Evolutionary conservation across 2,113 vertebrate species (phyloP).

Genomic region (Polyodon spathula): DNA sequence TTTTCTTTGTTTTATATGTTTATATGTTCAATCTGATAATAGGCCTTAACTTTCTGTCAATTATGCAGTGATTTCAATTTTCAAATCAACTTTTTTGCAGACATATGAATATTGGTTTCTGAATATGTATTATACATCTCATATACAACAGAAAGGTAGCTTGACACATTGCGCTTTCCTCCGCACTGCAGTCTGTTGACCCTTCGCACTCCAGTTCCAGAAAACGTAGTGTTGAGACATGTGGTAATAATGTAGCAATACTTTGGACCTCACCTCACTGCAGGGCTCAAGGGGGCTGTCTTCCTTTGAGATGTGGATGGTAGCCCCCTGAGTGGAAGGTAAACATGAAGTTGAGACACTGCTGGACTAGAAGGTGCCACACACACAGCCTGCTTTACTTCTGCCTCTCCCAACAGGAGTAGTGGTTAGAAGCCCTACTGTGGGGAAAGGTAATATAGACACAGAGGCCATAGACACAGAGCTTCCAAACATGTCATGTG

Average conservation of each 20-base stretch:
- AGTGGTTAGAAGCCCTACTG: constrained; percentile 4
- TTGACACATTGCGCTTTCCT: not conserved
- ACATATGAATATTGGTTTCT: no score
- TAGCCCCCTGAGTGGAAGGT: constrained; percentile 13
- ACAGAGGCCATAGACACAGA: not conserved
- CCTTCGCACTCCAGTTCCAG: not conserved
- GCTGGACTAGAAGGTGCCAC: constrained; percentile 4
- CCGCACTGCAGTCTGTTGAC: not conserved
- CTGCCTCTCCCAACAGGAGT: not conserved
- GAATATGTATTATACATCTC: no score
- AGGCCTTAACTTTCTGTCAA: no score
- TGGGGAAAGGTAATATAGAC: not conserved
- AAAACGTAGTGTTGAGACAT: not conserved
- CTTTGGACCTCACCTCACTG: not conserved
- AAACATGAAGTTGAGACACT: constrained; percentile 20
- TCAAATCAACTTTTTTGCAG: no score
- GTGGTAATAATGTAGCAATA: not conserved
- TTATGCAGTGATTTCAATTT: no score
- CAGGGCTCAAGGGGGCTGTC: no score
- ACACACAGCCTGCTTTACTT: constrained; percentile 8
- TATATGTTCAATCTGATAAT: no score
- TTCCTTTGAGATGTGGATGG: not conserved
- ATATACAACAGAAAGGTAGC: no score
- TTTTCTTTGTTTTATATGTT: no score
- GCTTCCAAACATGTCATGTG: not conserved